Percentiles rank a stretch among this genome's conserved stretches.
phyloP scores from a whole-genome alignment of 2,113 vertebrate genomes.

The Corydoras maculifer region DNA sequence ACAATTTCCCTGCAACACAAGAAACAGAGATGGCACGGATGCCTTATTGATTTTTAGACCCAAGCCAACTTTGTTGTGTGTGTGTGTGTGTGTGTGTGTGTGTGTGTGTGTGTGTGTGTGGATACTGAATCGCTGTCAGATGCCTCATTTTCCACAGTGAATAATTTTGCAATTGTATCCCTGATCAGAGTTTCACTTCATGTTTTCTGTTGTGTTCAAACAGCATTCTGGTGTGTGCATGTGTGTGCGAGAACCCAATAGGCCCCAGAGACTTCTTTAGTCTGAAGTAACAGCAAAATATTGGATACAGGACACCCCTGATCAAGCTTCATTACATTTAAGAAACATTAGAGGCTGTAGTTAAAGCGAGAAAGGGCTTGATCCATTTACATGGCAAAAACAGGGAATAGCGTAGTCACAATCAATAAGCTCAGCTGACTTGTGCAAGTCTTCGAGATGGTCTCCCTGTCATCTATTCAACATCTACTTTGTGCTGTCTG shows the following conservation, averaged over 20 bases:
- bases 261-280: constrained; percentile 65
- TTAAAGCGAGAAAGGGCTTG: constrained; percentile 36
- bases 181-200: constrained; percentile 24
- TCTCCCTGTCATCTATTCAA: constrained; percentile 32
- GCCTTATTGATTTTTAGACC: constrained; percentile 37
- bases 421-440: constrained; percentile 71
- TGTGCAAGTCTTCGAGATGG: constrained; percentile 12
- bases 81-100: too few species aligned
- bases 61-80: too few species aligned
- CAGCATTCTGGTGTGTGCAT: constrained; percentile 22
- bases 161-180: constrained; percentile 35
- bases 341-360: constrained; percentile 70
- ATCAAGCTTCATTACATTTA: constrained; percentile 78
- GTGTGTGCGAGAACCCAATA: constrained; percentile 54
- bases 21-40: constrained; percentile 32
- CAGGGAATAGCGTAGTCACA: constrained; percentile 48
- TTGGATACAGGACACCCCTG: constrained; percentile 65
- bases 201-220: constrained; percentile 31
- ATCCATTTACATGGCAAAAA: constrained; percentile 71
- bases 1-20: constrained; percentile 29
- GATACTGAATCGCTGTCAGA: constrained; percentile 20
- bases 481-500: constrained; percentile 33
- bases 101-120: too few species aligned
- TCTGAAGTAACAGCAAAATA: constrained; percentile 69
- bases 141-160: constrained; percentile 34